Conservation (phyloP, 2,113 vertebrate genomes). For the Mesembrinibis cayennensis region DNA sequence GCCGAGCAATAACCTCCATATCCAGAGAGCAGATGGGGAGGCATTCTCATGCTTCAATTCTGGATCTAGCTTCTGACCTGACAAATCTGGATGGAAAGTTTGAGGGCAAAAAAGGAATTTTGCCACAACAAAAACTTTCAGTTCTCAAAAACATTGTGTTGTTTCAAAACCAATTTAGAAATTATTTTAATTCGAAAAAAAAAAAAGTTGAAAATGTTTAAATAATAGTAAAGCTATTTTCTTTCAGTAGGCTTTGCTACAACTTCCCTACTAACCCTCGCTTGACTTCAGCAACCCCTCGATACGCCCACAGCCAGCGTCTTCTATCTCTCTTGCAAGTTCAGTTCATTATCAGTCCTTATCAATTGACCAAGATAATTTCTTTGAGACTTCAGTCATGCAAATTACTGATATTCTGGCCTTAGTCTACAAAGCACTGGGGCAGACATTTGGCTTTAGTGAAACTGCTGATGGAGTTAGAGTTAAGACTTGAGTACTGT, state of each 20-base stretch:
- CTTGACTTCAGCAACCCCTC: neutral
- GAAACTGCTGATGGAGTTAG: neutral
- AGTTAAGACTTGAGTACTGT: constrained; percentile 11
- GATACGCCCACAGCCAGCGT: neutral
- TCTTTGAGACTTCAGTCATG: neutral
- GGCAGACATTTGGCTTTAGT: neutral
- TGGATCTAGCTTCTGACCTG: neutral
- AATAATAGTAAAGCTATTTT: neutral
- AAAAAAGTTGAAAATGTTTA: neutral
- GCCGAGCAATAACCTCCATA: neutral
- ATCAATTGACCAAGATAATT: neutral
- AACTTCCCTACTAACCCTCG: neutral
- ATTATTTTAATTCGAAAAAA: neutral
- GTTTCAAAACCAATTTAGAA: neutral
- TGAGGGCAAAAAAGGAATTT: neutral
- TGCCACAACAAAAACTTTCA: neutral
- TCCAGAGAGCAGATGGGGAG: neutral
- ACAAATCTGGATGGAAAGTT: neutral
- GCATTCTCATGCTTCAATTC: neutral
- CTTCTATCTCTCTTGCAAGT: neutral
- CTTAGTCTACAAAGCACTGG: neutral
- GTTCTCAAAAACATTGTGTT: neutral
- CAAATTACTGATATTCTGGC: neutral
- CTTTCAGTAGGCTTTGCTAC: neutral
- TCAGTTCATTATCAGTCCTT: neutral